Evolutionary conservation across 2,888 invertebrate species (phyloP), one percentile per base, ranked within the genome.

Genomic region (Hyposoter didymator): DNA sequence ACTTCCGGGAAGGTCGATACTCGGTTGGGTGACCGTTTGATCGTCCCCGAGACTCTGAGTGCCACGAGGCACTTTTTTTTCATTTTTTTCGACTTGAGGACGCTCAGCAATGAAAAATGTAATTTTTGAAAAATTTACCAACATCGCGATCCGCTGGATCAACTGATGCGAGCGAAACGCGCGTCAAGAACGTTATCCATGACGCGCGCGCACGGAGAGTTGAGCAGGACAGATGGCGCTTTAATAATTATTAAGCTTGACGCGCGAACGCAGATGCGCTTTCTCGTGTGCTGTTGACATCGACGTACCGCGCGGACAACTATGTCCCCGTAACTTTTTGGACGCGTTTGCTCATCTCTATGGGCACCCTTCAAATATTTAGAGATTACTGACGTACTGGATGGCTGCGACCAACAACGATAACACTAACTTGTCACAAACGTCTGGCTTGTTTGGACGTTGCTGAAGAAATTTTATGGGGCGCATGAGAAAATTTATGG

Each of bases 191-290:
- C 45, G 43, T 52, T 45, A 59, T 64, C 35, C 22, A 35, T 52
- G 22, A 35, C 43, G n/a, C 28, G 73, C 39, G n/a, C 39, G 73
- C 39, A 12, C 39, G 55, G n/a, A 43, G 59, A 55, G 28, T 43
- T 52, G 69, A n/a, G 87, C 28, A 39, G 87, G 88, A 89, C 92
- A 91, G 92, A 91, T 92, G 91, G 92, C 89, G 91, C 88, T 92
- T 91, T 90, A 90, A 91, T 91, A 91, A 92, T 91, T 90, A 89
- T 91, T 90, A 89, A 91, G 90, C 88, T 88, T 87, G 90, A 92
- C 91, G 89, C 91, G 89, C 87, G 76, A 89, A 86, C 91, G 88
- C 91, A 90, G 91, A 92, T 92, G 90, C 88, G 90, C 62, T 49
- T 76, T 79, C 84, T 83, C 35, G 76, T 59, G 76, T 59, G 14